Percentiles rank a stretch among this genome's conserved stretches.
phyloP scores from a whole-genome alignment of 2,113 vertebrate species.

The Phrynosoma platyrhinos region DNA sequence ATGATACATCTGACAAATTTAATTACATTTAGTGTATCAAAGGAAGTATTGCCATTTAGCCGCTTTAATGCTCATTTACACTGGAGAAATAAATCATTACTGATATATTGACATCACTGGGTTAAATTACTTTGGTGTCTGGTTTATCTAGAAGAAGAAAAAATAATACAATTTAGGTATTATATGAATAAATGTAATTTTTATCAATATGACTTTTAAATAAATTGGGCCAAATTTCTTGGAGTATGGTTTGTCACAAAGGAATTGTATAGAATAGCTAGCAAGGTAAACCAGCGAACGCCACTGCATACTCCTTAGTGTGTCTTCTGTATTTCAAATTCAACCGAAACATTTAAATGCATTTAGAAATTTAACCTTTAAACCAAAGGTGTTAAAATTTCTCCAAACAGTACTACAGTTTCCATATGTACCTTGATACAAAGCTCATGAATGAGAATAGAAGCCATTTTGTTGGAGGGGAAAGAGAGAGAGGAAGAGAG shows the following conservation, averaged over 20 bases:
- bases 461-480: neutral
- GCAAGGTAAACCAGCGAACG: neutral
- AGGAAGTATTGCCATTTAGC: neutral
- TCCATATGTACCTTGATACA: neutral
- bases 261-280: neutral
- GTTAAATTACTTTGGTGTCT: neutral
- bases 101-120: slow-evolving; percentile 15
- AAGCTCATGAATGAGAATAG: neutral
- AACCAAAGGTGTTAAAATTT: neutral
- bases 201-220: neutral
- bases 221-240: neutral
- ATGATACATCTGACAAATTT: neutral
- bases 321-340: slow-evolving; percentile 8
- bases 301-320: neutral
- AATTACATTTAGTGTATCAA: slow-evolving; percentile 9
- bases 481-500: neutral
- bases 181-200: neutral
- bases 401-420: neutral
- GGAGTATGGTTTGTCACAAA: neutral
- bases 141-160: slow-evolving; percentile 1
- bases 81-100: slow-evolving; percentile 18
- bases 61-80: slow-evolving; percentile 24
- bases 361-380: neutral
- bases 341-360: slow-evolving; percentile 7
- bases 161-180: fast-evolving